A percentile compares a stretch with the other conserved stretches of the same genome.
Conservation (phyloP, 2,888 invertebrate genomes). For the Lamproptera curius region DNA sequence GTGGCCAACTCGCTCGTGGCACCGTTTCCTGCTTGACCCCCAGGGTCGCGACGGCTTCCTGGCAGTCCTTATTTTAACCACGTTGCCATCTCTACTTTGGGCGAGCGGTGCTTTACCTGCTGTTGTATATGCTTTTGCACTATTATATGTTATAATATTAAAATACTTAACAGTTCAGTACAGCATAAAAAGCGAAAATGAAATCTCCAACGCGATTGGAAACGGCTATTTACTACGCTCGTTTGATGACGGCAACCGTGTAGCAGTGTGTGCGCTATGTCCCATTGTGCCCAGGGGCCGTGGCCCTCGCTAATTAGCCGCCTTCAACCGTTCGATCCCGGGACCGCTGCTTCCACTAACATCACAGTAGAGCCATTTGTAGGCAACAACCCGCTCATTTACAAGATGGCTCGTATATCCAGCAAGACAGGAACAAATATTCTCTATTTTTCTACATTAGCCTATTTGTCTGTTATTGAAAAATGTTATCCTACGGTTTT, state of each 20-base stretch:
- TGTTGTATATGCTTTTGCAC: not conserved
- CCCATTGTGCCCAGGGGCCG: not conserved
- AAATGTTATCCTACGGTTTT: too few species aligned
- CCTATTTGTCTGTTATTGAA: too few species aligned
- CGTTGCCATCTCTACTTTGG: not conserved
- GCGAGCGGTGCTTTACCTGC: too few species aligned
- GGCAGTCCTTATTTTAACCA: not conserved
- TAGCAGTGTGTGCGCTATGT: not conserved
- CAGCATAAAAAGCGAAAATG: not conserved
- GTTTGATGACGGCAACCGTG: too few species aligned
- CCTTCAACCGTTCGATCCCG: conserved; percentile 18
- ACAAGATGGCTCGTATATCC: too few species aligned
- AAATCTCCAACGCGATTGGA: not conserved
- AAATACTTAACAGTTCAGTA: not conserved
- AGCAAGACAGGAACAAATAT: too few species aligned
- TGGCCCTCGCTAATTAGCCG: conserved; percentile 41
- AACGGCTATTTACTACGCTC: not conserved
- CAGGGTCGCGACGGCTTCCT: not conserved
- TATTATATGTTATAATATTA: not conserved
- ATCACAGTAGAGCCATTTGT: not conserved
- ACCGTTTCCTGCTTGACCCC: not conserved
- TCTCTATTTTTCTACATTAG: too few species aligned
- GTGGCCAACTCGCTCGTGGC: not conserved
- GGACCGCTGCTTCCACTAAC: too few species aligned
- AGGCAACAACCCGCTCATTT: not conserved